Base-by-base conservation (phyloP, 2,797 vertebrate genomes). In the Phrynocephalus guinanensis region DNA sequence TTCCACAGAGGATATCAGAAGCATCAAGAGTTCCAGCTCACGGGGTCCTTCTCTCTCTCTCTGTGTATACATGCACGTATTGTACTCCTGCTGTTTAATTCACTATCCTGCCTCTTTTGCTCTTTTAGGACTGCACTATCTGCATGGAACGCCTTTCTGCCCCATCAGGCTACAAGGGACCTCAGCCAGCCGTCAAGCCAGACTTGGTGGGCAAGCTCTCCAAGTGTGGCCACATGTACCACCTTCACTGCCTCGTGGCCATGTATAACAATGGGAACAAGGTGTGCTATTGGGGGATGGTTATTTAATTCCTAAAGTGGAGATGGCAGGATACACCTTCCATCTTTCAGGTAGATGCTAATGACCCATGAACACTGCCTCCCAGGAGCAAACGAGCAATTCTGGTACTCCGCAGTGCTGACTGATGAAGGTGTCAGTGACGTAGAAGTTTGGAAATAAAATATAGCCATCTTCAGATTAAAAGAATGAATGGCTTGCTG, bases 181-280 rank as follows among this genome's bases (percentile, higher is more conserved):
- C 98, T 0, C 94, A 97, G 96, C 97, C 96, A 0, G 96, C 95
- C 0, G 81, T 97, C 13, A 98, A 98, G 93, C 98, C 97, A 0
- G 96, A 97, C 33, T 90, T 97, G 1, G 98, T 99, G 79, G 98
- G 98, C 6, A 97, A 97, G 84, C 96, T 99, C 82, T 95, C 97
- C 70, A 96, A 97, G 87, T 99, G 98, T 0, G 96, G 98, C 84
- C 98, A 99, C 84, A 94, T 97, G 95, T 98, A 98, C 95, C 98
- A 99, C 90, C 95, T 98, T 86, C 98, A 98, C 95, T 99, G 98
- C 93, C 95, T 99, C 91, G 97, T 99, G n/a, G 98, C 98, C 87
- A 98, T 98, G 98, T 99, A 99, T 94, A 98, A 98, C 93, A 98
- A 98, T 0, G 98, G 98, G 91, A 98, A 98, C 96, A 98, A 98